These are phyloP conservation scores for Serrognathus titanus DNA, from an alignment of 2,888 invertebrate species.

Conservation along the genomic window DNA sequence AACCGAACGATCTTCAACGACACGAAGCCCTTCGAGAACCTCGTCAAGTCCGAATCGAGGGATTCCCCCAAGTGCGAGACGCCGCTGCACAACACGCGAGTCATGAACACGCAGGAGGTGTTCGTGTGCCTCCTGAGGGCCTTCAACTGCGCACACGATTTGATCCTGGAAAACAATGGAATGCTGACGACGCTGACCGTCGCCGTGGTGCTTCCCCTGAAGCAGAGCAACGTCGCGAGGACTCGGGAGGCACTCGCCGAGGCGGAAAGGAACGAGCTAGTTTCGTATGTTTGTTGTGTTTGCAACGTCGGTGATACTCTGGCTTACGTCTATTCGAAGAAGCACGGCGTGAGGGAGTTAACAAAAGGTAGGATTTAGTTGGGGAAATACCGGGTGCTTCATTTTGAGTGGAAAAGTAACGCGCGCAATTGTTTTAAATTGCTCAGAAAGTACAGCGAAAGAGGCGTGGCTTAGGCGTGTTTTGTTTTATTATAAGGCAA, in stretches of 20 bases:
- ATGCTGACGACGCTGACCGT: slow-evolving; percentile 81
- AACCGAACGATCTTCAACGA: slow-evolving; percentile 64
- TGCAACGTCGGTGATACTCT: slow-evolving; percentile 88
- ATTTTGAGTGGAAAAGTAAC: too few species aligned
- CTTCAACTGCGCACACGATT: slow-evolving; percentile 80
- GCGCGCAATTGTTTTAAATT: too few species aligned
- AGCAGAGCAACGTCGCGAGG: slow-evolving; percentile 24
- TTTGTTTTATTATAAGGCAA: too few species aligned
- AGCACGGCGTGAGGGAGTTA: slow-evolving; percentile 76
- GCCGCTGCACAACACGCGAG: slow-evolving; percentile 30
- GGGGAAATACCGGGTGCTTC: too few species aligned
- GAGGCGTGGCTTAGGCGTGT: too few species aligned
- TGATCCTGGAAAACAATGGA: slow-evolving; percentile 78
- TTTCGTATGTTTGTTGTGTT: slow-evolving; percentile 69
- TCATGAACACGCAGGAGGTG: slow-evolving; percentile 63
- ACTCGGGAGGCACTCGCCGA: slow-evolving; percentile 13
- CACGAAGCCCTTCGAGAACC: slow-evolving; percentile 43
- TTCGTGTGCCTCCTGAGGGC: slow-evolving; percentile 74
- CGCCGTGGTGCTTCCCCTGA: slow-evolving; percentile 67
- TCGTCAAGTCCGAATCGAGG: slow-evolving; percentile 36
- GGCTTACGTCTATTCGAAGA: slow-evolving; percentile 79
- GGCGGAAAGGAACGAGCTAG: neutral
- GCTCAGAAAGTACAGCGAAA: too few species aligned
- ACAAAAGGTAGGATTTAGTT: slow-evolving; percentile 57
- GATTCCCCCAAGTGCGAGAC: slow-evolving; percentile 19